A percentile compares a stretch with the other conserved stretches of the same genome.
Evolutionary conservation across 2,113 vertebrate genomes (phyloP).

Genomic region (Chionomys nivalis): DNA sequence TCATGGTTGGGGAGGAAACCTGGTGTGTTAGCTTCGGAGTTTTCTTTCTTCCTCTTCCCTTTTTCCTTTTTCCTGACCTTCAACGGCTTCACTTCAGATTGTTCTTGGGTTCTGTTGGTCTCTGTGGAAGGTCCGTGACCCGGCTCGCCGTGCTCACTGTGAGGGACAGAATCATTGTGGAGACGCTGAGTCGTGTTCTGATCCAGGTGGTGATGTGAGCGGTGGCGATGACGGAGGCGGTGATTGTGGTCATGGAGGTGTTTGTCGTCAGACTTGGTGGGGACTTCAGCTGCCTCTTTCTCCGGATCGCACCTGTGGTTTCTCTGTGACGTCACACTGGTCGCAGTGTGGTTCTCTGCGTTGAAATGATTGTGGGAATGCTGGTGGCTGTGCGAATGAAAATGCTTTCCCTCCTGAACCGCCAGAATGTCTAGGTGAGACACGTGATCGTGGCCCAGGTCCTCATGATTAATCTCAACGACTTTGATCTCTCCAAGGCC

Average conservation of each 20-base stretch:
- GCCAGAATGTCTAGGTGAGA: conserved; percentile 95
- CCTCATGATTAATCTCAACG: conserved; percentile 92
- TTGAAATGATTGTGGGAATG: conserved; percentile 78
- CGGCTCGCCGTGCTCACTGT: conserved; percentile 80
- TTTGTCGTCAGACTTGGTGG: conserved; percentile 79
- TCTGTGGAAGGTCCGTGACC: conserved; percentile 82
- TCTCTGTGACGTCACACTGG: conserved; percentile 73
- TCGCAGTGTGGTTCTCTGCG: conserved; percentile 84
- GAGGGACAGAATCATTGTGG: conserved; percentile 78
- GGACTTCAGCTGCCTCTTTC: conserved; percentile 70
- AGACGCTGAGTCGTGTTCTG: conserved; percentile 81
- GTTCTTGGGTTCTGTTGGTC: conserved; percentile 87
- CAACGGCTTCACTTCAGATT: conserved; percentile 81
- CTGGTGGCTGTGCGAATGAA: conserved; percentile 85
- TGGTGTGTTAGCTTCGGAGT: conserved; percentile 75
- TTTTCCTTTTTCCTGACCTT: conserved; percentile 86
- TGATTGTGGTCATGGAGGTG: conserved; percentile 73
- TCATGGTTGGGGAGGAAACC: conserved; percentile 76
- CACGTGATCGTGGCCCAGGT: conserved; percentile 96
- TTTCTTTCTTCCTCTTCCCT: conserved; percentile 85
- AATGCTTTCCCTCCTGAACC: conserved; percentile 91
- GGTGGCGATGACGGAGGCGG: conserved; percentile 79
- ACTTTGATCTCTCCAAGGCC: conserved; percentile 95
- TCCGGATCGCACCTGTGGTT: conserved; percentile 82
- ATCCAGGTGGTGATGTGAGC: conserved; percentile 78